phyloP scores from a whole-genome alignment of 2,113 vertebrate species.

The Dasyurus viverrinus region DNA sequence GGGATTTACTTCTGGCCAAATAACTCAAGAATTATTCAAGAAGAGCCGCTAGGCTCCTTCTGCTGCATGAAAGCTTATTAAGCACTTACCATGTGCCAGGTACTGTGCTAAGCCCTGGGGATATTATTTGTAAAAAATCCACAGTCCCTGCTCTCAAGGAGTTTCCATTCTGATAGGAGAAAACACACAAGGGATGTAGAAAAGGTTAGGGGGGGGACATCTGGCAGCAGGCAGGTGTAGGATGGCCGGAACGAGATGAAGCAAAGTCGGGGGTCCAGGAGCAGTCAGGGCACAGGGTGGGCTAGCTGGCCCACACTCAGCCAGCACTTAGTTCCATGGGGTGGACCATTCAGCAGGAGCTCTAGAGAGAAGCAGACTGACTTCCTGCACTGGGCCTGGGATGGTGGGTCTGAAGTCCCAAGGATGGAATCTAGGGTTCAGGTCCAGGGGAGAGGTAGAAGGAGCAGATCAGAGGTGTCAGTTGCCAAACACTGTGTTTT shows the following conservation, averaged over 20 bases:
- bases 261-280: background rate
- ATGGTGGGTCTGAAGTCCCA: background rate
- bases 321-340: background rate
- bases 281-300: background rate
- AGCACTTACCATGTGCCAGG: background rate
- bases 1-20: background rate
- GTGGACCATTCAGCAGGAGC: background rate
- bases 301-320: background rate
- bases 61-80: background rate
- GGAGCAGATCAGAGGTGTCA: background rate
- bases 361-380: background rate
- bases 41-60: background rate
- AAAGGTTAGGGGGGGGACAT: background rate
- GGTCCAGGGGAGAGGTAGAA: background rate
- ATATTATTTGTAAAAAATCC: background rate
- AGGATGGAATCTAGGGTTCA: background rate
- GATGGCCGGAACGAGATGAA: background rate
- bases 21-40: background rate
- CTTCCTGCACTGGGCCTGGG: background rate
- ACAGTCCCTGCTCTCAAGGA: background rate
- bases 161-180: background rate
- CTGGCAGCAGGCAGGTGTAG: background rate
- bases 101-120: background rate
- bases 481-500: background rate
- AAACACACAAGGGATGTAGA: background rate